phyloP scores from a whole-genome alignment of 1,140 invertebrate genomes.

The Anastatus disparis region DNA sequence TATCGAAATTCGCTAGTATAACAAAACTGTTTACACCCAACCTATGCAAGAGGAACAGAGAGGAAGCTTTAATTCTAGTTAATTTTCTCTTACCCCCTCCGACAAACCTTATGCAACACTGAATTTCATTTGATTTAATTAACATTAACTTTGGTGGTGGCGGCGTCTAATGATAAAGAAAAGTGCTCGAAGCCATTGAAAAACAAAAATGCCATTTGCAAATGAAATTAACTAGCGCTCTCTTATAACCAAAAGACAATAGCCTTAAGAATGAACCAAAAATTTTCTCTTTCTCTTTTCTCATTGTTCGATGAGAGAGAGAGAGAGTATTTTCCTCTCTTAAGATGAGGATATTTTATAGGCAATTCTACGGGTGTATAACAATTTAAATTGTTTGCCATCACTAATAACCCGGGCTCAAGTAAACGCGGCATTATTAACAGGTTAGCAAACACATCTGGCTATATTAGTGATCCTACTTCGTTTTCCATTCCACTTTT shows the following conservation, averaged over 20 bases:
- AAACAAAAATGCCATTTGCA: not conserved
- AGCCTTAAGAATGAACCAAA: too few species aligned
- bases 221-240: slow-evolving; percentile 19
- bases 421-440: slow-evolving; percentile 63
- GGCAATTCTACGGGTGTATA: slow-evolving; percentile 51
- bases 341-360: too few species aligned
- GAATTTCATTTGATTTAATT: slow-evolving; percentile 36
- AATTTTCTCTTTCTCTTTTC: too few species aligned
- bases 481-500: too few species aligned
- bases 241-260: too few species aligned
- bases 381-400: slow-evolving; percentile 63
- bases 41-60: too few species aligned
- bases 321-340: too few species aligned
- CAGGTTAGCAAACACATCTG: slow-evolving; percentile 61
- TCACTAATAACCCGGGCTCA: slow-evolving; percentile 60
- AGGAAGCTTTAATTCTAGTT: slow-evolving; percentile 21
- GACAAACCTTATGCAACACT: too few species aligned
- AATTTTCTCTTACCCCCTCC: too few species aligned
- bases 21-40: slow-evolving; percentile 38
- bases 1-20: slow-evolving; percentile 37
- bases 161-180: slow-evolving; percentile 32
- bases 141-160: not conserved
- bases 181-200: slow-evolving; percentile 11
- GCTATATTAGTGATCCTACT: slow-evolving; percentile 61
- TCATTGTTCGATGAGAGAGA: too few species aligned